Percentiles rank a stretch among this genome's conserved stretches.
phyloP scores from a whole-genome alignment of 1,140 invertebrate species.

The Goniozus legneri region DNA sequence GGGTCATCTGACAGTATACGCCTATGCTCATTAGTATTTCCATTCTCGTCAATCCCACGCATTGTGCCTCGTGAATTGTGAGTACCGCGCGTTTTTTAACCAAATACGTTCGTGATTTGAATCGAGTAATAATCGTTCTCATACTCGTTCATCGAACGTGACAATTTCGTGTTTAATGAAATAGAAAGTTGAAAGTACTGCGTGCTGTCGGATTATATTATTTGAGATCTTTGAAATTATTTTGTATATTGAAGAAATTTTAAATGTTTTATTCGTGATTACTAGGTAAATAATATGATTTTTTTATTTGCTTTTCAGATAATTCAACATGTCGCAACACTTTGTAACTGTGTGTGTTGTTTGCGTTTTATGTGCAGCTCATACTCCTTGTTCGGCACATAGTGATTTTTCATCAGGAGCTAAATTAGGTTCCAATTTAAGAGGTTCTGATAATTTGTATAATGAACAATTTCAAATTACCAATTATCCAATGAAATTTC shows the following conservation, averaged over 20 bases:
- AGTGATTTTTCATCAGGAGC: slow-evolving; percentile 41
- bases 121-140: too few species aligned
- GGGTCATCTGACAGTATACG: too few species aligned
- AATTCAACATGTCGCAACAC: slow-evolving; percentile 53
- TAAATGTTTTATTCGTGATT: background rate
- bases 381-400: slow-evolving; percentile 66
- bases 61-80: too few species aligned
- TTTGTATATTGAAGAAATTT: background rate
- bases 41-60: too few species aligned
- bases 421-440: slow-evolving; percentile 3
- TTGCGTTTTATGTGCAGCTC: slow-evolving; percentile 71
- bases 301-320: slow-evolving; percentile 14
- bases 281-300: background rate
- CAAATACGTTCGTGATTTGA: too few species aligned
- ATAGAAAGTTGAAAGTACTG: too few species aligned
- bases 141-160: too few species aligned
- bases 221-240: background rate
- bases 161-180: too few species aligned
- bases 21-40: too few species aligned
- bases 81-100: too few species aligned
- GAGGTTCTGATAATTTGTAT: slow-evolving; percentile 3
- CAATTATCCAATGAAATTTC: slow-evolving; percentile 4
- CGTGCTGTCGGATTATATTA: too few species aligned
- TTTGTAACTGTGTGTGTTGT: slow-evolving; percentile 74
- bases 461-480: slow-evolving; percentile 8